Evolutionary conservation across 2,113 vertebrate species (phyloP).

Genomic region (Python bivittatus): DNA sequence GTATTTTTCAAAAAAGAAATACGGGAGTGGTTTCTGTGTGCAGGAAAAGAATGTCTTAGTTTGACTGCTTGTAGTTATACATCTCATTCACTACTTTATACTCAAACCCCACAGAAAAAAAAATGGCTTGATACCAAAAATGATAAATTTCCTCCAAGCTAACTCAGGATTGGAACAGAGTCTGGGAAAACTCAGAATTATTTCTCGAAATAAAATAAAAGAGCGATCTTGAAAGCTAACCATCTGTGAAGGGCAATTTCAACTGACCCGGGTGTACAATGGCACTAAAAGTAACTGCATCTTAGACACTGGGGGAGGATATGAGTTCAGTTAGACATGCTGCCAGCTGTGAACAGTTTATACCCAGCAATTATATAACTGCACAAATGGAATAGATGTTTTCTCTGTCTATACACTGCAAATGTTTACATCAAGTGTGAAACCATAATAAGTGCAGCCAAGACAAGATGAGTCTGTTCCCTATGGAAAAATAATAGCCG

Average conservation of each 20-base stretch:
- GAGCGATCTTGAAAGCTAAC: constrained; percentile 37
- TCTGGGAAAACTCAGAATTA: constrained; percentile 24
- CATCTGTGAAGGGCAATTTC: constrained; percentile 52
- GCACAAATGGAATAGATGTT: constrained; percentile 39
- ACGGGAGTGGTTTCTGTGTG: background rate
- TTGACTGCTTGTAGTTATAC: constrained; percentile 13
- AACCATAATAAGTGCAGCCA: constrained; percentile 27
- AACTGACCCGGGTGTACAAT: constrained; percentile 46
- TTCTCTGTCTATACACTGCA: constrained; percentile 29
- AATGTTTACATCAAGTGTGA: constrained; percentile 23
- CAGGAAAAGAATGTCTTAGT: constrained; percentile 3
- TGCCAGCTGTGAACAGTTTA: constrained; percentile 40
- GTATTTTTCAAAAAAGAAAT: background rate
- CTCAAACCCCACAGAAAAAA: background rate
- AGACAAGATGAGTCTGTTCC: constrained; percentile 1
- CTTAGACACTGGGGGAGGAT: constrained; percentile 35
- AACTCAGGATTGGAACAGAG: constrained; percentile 31
- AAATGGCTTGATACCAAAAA: constrained; percentile 33
- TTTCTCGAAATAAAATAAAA: constrained; percentile 52
- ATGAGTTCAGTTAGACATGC: constrained; percentile 34
- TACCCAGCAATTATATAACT: constrained; percentile 24
- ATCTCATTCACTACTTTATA: constrained; percentile 24
- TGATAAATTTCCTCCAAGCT: background rate
- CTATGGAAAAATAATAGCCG: constrained; percentile 38
- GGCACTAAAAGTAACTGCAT: constrained; percentile 55